phyloP scores from a whole-genome alignment of 2,888 invertebrate species.

The Trichopoda pennipes region DNA sequence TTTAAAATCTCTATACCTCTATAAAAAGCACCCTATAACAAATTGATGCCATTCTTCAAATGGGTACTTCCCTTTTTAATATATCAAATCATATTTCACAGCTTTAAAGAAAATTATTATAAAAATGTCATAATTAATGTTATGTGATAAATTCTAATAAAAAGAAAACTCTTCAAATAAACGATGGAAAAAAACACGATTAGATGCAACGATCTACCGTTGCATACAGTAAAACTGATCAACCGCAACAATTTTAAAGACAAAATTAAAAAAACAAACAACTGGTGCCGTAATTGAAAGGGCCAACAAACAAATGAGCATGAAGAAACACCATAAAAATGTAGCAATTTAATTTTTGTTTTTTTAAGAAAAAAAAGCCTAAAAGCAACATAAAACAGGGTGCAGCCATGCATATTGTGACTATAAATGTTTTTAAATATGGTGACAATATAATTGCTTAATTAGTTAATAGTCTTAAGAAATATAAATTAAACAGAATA shows the following conservation, averaged over 20 bases:
- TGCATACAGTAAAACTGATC: conserved; percentile 62
- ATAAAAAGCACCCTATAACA: too few species aligned
- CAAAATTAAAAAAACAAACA: conserved; percentile 31
- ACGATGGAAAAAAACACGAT: conserved; percentile 33
- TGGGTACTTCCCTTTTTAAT: neutral
- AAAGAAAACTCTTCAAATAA: neutral
- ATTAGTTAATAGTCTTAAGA: conserved; percentile 74
- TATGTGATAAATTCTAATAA: conserved; percentile 14
- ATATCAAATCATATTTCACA: conserved; percentile 12
- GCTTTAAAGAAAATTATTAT: conserved; percentile 1
- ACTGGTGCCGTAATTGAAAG: conserved; percentile 38
- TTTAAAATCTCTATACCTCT: too few species aligned
- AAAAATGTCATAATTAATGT: conserved; percentile 44
- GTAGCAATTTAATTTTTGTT: conserved; percentile 1
- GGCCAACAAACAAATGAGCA: conserved; percentile 26
- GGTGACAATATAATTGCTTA: conserved; percentile 78
- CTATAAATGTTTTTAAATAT: conserved; percentile 62
- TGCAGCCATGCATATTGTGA: conserved; percentile 44
- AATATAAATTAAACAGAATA: conserved; percentile 32
- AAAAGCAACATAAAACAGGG: conserved; percentile 44
- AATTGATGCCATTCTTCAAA: too few species aligned
- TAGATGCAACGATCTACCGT: conserved; percentile 26
- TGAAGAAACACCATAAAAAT: conserved; percentile 44
- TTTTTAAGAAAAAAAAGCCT: neutral
- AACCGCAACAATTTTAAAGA: conserved; percentile 64